Evolutionary conservation across 2,797 vertebrate species (phyloP), one percentile per base, ranked within the genome.

Genomic region (Melanitta fusca): DNA sequence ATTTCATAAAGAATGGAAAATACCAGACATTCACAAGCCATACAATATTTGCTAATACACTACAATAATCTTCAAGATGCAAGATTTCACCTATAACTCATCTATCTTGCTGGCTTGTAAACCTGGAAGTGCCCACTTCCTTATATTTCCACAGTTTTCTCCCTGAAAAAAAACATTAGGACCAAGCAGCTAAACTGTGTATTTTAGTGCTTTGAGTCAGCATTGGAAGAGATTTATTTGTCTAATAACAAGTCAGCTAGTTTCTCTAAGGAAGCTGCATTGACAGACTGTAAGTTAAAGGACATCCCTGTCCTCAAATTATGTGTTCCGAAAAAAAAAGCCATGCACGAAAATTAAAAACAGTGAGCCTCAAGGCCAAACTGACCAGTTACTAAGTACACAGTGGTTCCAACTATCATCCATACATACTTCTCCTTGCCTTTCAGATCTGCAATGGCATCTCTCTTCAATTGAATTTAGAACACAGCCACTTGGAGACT

Each of bases 1-100:
- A 34, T 86, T 96, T 91, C 95, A 94, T 95, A 95, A 94, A 94
- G 70, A 94, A 72, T 58, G 61, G 83, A 89, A 92, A 93, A 79
- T 32, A 77, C 18, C 92, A 78, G 68, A 82, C 69, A 58, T 93
- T 96, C 92, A 97, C 93, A 97, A 97, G 86, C 88, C 74, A 88
- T 87, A 93, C 45, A 15, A 51, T 47, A 75, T 57, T 80, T 92
- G 91, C 91, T 92, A 61, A 30, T 43, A 93, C 45, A 62, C 54
- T 51, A 89, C 71, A 90, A 89, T 57, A 72, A 95, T 80, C 64
- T 91, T 94, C 22, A 25, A 49, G 22, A 49, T 25, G 60, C n/a
- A 88, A 73, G 39, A 77, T 57, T 89, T 80, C 85, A 84, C 45
- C 53, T 82, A 87, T 38, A 17, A 56, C 8, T 80, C 43, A 69